These are phyloP conservation scores for Poliocrania exsul DNA, from an alignment of 2,797 vertebrate species.

Conservation along the genomic window DNA sequence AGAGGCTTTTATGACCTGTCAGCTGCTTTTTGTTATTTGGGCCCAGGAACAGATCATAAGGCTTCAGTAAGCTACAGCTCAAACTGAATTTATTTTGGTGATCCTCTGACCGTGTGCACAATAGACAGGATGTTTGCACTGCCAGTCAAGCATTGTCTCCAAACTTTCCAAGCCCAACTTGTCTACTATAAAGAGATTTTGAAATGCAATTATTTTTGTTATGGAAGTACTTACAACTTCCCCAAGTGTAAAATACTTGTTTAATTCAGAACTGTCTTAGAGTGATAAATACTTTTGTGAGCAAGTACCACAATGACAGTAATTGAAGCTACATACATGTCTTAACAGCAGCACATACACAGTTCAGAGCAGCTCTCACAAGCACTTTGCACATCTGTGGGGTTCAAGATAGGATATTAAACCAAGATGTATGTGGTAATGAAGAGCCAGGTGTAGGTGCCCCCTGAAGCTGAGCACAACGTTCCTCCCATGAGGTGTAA, in stretches of 20 bases:
- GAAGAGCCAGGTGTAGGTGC: background rate
- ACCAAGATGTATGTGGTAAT: background rate
- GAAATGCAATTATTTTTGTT: background rate
- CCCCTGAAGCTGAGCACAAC: background rate
- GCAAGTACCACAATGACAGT: background rate
- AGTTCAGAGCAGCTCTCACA: background rate
- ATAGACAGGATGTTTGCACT: background rate
- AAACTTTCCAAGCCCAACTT: background rate
- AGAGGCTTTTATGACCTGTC: background rate
- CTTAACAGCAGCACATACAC: background rate
- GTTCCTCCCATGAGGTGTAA: background rate
- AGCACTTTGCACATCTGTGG: background rate
- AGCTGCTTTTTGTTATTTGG: background rate
- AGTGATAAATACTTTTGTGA: background rate
- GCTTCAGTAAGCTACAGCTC: background rate
- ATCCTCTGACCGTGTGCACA: fast-evolving
- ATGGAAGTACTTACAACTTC: background rate
- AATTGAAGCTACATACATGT: fast-evolving
- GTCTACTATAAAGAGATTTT: background rate
- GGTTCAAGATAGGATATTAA: background rate
- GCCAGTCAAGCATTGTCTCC: background rate
- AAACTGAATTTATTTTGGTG: background rate
- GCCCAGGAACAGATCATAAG: background rate
- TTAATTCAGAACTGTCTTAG: background rate
- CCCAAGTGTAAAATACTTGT: background rate